Conservation (phyloP, 2,888 invertebrate species). For the Ectobius pallidus region DNA sequence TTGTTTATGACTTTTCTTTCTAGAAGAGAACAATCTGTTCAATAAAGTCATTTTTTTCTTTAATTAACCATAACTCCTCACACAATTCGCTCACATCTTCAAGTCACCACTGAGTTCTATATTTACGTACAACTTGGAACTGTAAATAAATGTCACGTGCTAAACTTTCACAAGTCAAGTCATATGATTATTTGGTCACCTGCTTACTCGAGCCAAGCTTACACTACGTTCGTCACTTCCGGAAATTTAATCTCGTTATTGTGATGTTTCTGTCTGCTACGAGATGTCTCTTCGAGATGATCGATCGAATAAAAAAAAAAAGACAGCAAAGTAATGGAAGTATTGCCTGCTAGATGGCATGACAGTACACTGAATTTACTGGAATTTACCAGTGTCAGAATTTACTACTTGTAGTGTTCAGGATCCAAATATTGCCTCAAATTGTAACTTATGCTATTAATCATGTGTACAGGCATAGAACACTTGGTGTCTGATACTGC, state of each 20-base stretch:
- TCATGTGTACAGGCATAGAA: no score
- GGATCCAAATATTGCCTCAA: no score
- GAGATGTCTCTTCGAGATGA: slow-evolving; percentile 12
- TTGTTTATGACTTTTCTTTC: slow-evolving; percentile 59
- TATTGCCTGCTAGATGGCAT: no score
- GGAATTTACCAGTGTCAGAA: no score
- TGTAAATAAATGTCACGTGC: slow-evolving; percentile 43
- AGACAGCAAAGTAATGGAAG: no score
- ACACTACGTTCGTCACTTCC: slow-evolving; percentile 12
- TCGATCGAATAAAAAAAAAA: no score
- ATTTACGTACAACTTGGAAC: slow-evolving; percentile 35
- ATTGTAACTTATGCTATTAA: no score
- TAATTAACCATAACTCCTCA: slow-evolving; percentile 7
- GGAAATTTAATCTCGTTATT: not conserved
- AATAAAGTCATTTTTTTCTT: slow-evolving; percentile 68
- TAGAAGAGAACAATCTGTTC: slow-evolving; percentile 71
- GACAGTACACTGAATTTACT: no score
- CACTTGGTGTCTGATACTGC: no score
- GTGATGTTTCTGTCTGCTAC: not conserved
- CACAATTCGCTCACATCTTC: slow-evolving; percentile 18
- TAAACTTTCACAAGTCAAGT: slow-evolving; percentile 41
- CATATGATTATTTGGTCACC: slow-evolving; percentile 44
- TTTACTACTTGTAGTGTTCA: no score
- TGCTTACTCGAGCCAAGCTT: slow-evolving; percentile 23
- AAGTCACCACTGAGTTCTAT: slow-evolving; percentile 23